Percentiles rank a stretch among this genome's conserved stretches.
Conservation (phyloP, 2,113 vertebrate species). For the Clarias magur region DNA sequence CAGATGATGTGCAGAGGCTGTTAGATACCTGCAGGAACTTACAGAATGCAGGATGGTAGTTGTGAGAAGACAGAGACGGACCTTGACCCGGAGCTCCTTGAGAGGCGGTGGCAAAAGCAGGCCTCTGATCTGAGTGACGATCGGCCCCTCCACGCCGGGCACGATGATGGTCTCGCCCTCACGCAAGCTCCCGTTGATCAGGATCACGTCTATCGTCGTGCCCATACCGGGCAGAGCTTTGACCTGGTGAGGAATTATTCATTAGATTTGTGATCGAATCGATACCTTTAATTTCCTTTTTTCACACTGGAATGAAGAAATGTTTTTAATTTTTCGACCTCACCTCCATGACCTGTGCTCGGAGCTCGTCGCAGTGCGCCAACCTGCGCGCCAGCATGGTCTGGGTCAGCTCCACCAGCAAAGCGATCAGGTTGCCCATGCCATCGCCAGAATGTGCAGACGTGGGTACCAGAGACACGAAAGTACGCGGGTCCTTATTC, state of each 20-base stretch:
- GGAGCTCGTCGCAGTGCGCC: constrained; percentile 90
- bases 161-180: constrained; percentile 97
- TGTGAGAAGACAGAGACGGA: constrained; percentile 50
- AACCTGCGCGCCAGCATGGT: constrained; percentile 89
- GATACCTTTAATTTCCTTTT: neutral
- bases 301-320: too few species aligned
- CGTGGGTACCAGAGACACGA: constrained; percentile 93
- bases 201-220: constrained; percentile 96
- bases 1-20: neutral
- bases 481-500: constrained; percentile 96
- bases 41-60: neutral
- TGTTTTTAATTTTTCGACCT: neutral
- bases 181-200: constrained; percentile 88
- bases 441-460: constrained; percentile 97
- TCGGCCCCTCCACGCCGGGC: constrained; percentile 94
- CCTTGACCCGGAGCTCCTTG: constrained; percentile 96
- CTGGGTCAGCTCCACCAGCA: constrained; percentile 94
- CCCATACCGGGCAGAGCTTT: constrained; percentile 98
- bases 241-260: constrained; percentile 73
- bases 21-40: neutral
- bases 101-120: constrained; percentile 92
- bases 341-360: constrained; percentile 99
- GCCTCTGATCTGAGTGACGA: constrained; percentile 95
- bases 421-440: constrained; percentile 93
- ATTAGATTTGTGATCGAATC: neutral